Evolutionary conservation across 2,113 vertebrate species (phyloP).

Genomic region (Herpetotheres cachinnans): DNA sequence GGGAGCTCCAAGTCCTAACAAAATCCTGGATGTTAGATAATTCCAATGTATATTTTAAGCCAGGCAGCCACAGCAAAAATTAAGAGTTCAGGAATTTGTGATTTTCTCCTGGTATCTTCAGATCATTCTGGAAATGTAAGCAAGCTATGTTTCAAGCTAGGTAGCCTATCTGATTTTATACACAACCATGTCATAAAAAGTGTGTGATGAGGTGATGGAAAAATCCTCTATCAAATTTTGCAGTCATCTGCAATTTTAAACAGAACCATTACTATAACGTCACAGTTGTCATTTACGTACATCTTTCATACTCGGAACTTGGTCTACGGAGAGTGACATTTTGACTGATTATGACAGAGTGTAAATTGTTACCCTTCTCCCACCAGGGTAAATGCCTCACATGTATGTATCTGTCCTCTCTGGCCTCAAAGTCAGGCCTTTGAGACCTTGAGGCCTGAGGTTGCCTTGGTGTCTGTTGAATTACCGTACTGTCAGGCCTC

Average conservation of each 20-base stretch:
- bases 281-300: neutral
- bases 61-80: neutral
- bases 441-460: neutral
- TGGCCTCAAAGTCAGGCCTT: neutral
- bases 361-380: neutral
- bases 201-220: neutral
- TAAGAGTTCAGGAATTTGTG: neutral
- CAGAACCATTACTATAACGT: neutral
- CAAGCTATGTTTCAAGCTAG: neutral
- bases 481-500: neutral
- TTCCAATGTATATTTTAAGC: neutral
- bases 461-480: accelerated
- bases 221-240: neutral
- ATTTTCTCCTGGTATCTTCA: neutral
- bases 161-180: neutral
- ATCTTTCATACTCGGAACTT: neutral
- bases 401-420: neutral
- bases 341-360: neutral
- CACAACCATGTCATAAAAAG: neutral
- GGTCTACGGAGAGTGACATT: neutral
- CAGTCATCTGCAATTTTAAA: neutral
- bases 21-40: neutral
- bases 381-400: neutral
- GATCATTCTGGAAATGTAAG: neutral
- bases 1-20: neutral